Base-by-base conservation (phyloP, 2,797 vertebrate genomes). In the Manis crassicaudata region DNA sequence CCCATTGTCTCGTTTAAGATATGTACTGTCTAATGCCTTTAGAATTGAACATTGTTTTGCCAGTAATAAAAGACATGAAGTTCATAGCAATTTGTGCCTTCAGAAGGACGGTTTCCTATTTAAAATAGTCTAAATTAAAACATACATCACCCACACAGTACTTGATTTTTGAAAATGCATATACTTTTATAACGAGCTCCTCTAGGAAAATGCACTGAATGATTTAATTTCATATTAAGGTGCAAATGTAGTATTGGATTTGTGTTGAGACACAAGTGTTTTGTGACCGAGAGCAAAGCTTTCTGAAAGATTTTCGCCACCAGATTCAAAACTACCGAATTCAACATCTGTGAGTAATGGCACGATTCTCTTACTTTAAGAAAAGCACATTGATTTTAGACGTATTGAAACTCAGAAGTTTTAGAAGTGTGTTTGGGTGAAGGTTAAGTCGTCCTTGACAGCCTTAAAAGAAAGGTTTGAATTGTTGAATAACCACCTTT, bases 401-500 rank as follows among this genome's bases (percentile, higher is more conserved):
- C 96, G 93, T 83, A 94, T 97, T 98, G 96, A 97, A 98, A 98
- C 97, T 98, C 93, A 95, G 67, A 98, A 98, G 98, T 98, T 98
- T 98, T 73, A 92, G 96, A 97, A 98, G 97, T 98, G 96, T 97
- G 98, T 99, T 98, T 98, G 98, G 98, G 98, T 98, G 98, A 98
- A 98, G 98, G 98, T 98, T 98, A 98, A 98, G 98, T 98, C 98
- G 97, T 98, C 98, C 98, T 98, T 98, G 98, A 98, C 98, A 98
- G 98, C 96, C 97, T 98, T 98, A 97, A 95, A 96, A 95, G 95
- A 98, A 98, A 98, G 97, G 97, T 98, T 98, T 98, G 98, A 98
- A 98, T 98, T 98, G 98, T 99, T 99, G 98, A 99, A 99, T 98
- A 98, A 98, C 98, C 99, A 99, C 99, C 99, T 98, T 98, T 99